These are phyloP conservation scores for Empidonax alnorum DNA, from an alignment of 2,113 vertebrate genomes.

Conservation along the genomic window DNA sequence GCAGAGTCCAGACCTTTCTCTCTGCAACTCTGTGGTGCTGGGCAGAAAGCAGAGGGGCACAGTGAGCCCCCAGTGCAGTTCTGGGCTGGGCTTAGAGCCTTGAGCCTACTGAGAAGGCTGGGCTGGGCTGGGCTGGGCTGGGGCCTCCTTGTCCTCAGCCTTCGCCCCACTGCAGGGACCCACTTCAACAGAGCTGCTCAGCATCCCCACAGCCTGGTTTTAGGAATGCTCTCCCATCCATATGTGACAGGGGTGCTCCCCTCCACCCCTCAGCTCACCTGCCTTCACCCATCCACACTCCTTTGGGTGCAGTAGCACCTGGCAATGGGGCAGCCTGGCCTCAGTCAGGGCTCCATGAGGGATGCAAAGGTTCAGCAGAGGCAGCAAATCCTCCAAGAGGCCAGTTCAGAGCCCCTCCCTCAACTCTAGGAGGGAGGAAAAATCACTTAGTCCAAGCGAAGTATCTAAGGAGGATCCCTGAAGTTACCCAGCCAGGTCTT, in stretches of 20 bases:
- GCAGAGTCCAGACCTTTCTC: not conserved
- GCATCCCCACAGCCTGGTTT: not conserved
- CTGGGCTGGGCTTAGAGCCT: not conserved
- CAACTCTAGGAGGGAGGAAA: not conserved
- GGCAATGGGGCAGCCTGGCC: not conserved
- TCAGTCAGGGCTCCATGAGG: fast-evolving
- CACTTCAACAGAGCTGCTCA: not conserved
- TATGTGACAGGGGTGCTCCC: fast-evolving
- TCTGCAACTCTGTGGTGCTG: fast-evolving
- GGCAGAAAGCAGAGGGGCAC: not conserved
- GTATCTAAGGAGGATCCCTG: not conserved
- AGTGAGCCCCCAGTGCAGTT: not conserved
- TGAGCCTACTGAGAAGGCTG: not conserved
- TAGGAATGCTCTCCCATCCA: fast-evolving
- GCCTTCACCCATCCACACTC: fast-evolving
- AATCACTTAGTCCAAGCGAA: not conserved
- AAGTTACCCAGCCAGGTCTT: not conserved
- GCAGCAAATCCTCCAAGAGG: not conserved
- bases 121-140: not conserved
- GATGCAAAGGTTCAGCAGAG: not conserved
- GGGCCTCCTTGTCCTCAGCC: not conserved
- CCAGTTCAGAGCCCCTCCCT: fast-evolving
- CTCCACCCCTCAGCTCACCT: not conserved
- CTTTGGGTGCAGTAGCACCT: not conserved
- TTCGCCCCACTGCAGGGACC: not conserved